Base-by-base conservation (phyloP, 2,888 invertebrate genomes). In the Andrena haemorrhoa region DNA sequence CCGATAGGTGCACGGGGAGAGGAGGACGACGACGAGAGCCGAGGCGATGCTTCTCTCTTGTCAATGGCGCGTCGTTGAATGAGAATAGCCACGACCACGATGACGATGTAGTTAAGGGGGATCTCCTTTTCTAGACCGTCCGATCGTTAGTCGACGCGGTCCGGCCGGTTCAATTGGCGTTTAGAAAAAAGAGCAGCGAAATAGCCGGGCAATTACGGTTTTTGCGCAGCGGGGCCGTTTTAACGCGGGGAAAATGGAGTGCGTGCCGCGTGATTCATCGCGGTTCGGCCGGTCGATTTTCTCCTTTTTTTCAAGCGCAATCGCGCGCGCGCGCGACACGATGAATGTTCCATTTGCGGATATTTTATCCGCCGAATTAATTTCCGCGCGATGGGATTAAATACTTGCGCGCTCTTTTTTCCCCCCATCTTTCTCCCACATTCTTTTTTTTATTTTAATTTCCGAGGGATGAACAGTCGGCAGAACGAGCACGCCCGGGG, bases 121-220 rank as follows among this genome's bases (percentile, higher is more conserved):
- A 83, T 75, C 80, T 75, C 85, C 82, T 63, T 83, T 85, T 68
- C 69, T 66, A 75, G 81, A 81, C 83, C 80, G 77, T 82, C 84
- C 51, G 78, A 78, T 75, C 80, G 72, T 65, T 69, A 70, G 41
- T 47, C 41, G 16, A 31, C 41, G n/a, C 41, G n/a, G 29, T 8
- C 41, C 2, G 41, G 29, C 31, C 12, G 60, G 71, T 49, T 75
- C 64, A 51, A 77, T 72, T 72, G 76, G 29, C 60, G 20, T 66
- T 60, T 60, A 16, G 20, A 65, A 60, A 51, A 31, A 75, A 77
- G 66, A 74, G 31, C 10, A 31, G 23, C 35, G 35, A 51, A 74
- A 51, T 20, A 41, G 35, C 20, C 1, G 23, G 23, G 33, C 49
- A 74, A 35, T 60, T 47, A 74, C 35, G 47, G n/a, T 3, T 33